phyloP scores from a whole-genome alignment of 2,797 vertebrate genomes.

The Erethizon dorsatum region DNA sequence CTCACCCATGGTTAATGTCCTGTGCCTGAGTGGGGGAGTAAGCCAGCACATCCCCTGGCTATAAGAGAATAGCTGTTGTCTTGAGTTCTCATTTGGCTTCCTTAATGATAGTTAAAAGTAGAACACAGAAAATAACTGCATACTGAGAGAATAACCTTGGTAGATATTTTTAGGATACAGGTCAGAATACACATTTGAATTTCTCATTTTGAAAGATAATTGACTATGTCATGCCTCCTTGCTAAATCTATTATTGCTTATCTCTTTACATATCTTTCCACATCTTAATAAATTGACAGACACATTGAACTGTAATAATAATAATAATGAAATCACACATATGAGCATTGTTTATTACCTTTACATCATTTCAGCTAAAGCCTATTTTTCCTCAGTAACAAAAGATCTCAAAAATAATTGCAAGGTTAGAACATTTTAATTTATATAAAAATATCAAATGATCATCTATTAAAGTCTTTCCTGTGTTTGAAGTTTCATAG shows the following conservation, averaged over 20 bases:
- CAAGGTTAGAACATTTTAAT: conserved; percentile 18
- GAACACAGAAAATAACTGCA: not conserved
- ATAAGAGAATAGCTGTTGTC: not conserved
- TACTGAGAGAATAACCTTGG: not conserved
- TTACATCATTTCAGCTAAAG: conserved; percentile 5
- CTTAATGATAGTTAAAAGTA: not conserved
- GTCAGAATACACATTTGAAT: not conserved
- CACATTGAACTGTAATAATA: not conserved
- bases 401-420: conserved; percentile 13
- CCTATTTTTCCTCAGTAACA: not conserved
- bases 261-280: not conserved
- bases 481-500: conserved; percentile 4
- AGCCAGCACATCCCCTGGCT: not conserved
- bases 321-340: not conserved
- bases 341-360: not conserved
- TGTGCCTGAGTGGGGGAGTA: no score
- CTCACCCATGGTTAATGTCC: not conserved
- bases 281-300: not conserved
- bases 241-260: not conserved
- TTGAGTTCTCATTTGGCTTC: not conserved
- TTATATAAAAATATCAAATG: conserved; percentile 19
- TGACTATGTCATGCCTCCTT: not conserved
- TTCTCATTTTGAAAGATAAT: conserved; percentile 46
- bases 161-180: not conserved
- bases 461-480: not conserved